Evolutionary conservation across 2,888 invertebrate genomes (phyloP).

Genomic region (Drosophila longiperda): DNA sequence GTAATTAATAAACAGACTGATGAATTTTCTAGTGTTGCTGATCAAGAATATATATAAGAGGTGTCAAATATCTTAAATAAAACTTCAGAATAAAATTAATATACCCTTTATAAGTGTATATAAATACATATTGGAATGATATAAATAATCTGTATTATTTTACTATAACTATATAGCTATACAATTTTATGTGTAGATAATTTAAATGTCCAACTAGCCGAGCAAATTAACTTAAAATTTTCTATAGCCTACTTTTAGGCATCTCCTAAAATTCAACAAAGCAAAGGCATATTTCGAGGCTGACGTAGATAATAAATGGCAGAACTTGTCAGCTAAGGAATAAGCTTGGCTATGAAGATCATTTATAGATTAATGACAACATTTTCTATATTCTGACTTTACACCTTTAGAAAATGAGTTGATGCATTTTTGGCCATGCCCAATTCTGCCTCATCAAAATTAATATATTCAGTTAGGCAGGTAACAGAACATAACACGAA

Average conservation of each 20-base stretch:
- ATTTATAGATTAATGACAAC: not conserved
- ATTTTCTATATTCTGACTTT: not conserved
- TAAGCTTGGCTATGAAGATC: not conserved
- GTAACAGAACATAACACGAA: constrained; percentile 58
- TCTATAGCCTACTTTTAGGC: constrained; percentile 30
- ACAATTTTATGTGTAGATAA: constrained; percentile 4
- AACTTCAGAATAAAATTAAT: not conserved
- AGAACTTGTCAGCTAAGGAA: not conserved
- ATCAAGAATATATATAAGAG: not conserved
- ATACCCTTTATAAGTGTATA: not conserved
- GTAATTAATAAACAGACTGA: not conserved
- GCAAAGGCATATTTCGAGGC: constrained; percentile 12
- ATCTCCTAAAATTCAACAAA: fast-evolving
- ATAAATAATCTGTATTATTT: no score
- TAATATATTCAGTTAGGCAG: constrained; percentile 68
- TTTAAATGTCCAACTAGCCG: not conserved
- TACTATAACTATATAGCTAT: not conserved
- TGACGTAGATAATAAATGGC: not conserved
- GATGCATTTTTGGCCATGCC: constrained; percentile 1
- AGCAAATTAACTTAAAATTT: fast-evolving
- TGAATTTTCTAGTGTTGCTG: not conserved
- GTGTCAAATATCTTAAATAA: no score
- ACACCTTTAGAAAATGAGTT: not conserved
- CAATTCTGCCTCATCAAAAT: constrained; percentile 46
- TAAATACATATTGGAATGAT: no score